Conservation (phyloP, 2,797 vertebrate genomes). For the Crenichthys baileyi region DNA sequence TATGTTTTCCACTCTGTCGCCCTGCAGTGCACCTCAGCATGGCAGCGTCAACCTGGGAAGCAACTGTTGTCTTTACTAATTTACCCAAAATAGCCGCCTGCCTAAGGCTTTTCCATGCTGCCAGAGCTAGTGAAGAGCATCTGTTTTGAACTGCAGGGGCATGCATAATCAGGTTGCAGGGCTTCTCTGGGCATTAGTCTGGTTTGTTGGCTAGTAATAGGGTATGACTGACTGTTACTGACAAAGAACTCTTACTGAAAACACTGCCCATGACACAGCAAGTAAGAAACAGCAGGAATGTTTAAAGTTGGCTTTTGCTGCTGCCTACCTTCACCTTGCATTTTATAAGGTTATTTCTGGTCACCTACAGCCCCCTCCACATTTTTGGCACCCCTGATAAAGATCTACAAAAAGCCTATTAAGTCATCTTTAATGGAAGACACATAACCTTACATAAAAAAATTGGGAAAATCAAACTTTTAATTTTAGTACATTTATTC, state of each 20-base stretch:
- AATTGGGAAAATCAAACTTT: neutral
- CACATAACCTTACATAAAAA: neutral
- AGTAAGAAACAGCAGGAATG: constrained; percentile 3
- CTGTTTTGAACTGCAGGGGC: constrained; percentile 75
- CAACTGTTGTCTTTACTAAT: constrained; percentile 80
- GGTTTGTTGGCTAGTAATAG: constrained; percentile 58
- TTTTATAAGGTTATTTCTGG: constrained; percentile 8
- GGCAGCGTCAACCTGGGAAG: constrained; percentile 75
- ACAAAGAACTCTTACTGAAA: constrained; percentile 40
- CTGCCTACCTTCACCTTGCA: constrained; percentile 4
- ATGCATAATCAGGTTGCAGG: constrained; percentile 62
- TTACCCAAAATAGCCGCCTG: constrained; percentile 77
- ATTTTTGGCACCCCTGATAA: no score
- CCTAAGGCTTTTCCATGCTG: constrained; percentile 61
- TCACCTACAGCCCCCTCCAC: constrained; percentile 3
- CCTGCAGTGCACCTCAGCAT: constrained; percentile 66
- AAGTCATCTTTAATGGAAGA: neutral
- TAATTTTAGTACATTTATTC: neutral
- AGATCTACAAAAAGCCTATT: neutral
- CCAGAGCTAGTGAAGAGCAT: constrained; percentile 72
- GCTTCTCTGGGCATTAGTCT: constrained; percentile 47
- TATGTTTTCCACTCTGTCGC: constrained; percentile 75
- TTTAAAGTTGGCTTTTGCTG: constrained; percentile 27
- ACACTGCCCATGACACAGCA: constrained; percentile 13
- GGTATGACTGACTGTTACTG: constrained; percentile 49